These are phyloP conservation scores for Sarcophaga peregrina DNA, from an alignment of 1,140 invertebrate genomes.

Conservation along the genomic window DNA sequence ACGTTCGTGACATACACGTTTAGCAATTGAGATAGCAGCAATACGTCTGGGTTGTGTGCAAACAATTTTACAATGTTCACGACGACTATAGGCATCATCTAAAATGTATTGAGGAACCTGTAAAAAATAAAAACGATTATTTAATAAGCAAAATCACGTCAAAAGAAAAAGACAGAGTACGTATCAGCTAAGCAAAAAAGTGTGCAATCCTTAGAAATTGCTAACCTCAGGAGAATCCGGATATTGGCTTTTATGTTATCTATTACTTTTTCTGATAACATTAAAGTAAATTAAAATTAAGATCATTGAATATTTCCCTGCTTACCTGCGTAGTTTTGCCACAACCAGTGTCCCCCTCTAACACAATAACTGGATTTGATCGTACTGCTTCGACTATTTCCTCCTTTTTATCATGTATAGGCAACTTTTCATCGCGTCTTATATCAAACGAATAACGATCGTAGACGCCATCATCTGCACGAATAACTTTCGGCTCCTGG, in stretches of 20 bases:
- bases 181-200: too few species aligned
- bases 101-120: conserved; percentile 89
- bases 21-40: conserved; percentile 88
- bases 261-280: too few species aligned
- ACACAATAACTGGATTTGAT: conserved; percentile 56
- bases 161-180: too few species aligned
- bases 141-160: background rate
- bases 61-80: conserved; percentile 77
- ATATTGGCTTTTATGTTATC: too few species aligned
- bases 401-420: conserved; percentile 55
- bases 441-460: conserved; percentile 55
- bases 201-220: too few species aligned
- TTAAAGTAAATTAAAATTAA: too few species aligned
- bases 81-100: conserved; percentile 76
- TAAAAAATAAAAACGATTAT: background rate
- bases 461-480: conserved; percentile 55
- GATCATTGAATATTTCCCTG: background rate
- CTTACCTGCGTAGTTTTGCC: conserved; percentile 87
- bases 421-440: conserved; percentile 53
- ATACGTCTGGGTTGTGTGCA: conserved; percentile 92
- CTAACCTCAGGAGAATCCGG: too few species aligned
- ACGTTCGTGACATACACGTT: conserved; percentile 85
- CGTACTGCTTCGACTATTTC: conserved; percentile 53
- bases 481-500: conserved; percentile 29
- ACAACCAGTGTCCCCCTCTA: conserved; percentile 69